Evolutionary conservation across 2,888 invertebrate species (phyloP).

Genomic region (Drosophila phalerata): DNA sequence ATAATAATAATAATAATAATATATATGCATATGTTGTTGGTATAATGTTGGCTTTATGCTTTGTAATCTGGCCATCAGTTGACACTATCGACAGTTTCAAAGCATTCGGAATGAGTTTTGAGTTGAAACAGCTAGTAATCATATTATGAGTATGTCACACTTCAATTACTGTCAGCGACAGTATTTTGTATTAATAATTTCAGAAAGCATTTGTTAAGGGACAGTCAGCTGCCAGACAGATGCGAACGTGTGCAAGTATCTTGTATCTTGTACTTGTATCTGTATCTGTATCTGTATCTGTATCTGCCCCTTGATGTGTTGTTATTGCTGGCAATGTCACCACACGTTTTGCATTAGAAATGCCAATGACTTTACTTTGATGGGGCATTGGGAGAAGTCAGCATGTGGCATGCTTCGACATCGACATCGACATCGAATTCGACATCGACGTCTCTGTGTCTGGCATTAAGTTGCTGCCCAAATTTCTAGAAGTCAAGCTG

Average conservation of each 20-base stretch:
- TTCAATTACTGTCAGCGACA: slow-evolving; percentile 70
- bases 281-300: too few relatives aligned
- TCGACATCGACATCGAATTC: not conserved
- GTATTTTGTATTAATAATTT: slow-evolving; percentile 68
- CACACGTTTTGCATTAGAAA: slow-evolving; percentile 79
- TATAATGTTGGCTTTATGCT: slow-evolving; percentile 7
- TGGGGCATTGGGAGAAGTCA: slow-evolving; percentile 54
- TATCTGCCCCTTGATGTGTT: not conserved
- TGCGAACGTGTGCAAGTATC: slow-evolving; percentile 55
- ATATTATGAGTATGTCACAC: slow-evolving; percentile 73
- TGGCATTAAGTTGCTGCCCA: slow-evolving; percentile 43
- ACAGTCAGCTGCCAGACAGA: slow-evolving; percentile 67
- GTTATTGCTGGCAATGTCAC: slow-evolving; percentile 11
- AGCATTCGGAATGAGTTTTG: slow-evolving; percentile 58
- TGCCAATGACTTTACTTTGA: slow-evolving; percentile 40
- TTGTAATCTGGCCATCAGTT: slow-evolving; percentile 55
- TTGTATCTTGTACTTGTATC: too few relatives aligned
- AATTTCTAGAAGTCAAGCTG: slow-evolving; percentile 65
- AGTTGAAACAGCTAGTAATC: slow-evolving; percentile 53
- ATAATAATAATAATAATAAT: not conserved
- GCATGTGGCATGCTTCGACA: slow-evolving; percentile 63
- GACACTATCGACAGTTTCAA: slow-evolving; percentile 30
- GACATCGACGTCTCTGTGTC: slow-evolving; percentile 57
- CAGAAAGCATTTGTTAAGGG: slow-evolving; percentile 45
- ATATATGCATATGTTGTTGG: slow-evolving; percentile 1